phyloP scores from a whole-genome alignment of 2,113 vertebrate genomes.

The Progne subis region DNA sequence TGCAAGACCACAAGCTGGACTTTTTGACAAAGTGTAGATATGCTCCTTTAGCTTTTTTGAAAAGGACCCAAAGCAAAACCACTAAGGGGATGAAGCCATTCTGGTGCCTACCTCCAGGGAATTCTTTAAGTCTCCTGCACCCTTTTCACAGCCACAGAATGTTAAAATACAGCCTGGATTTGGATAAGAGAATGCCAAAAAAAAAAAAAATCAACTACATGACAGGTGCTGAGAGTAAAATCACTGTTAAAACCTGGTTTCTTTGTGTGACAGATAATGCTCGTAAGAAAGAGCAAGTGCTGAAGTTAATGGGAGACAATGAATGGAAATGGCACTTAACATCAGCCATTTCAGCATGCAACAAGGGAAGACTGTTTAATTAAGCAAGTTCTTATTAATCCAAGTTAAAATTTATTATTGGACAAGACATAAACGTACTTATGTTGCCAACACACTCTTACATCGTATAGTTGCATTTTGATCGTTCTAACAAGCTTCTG shows the following conservation, averaged over 20 bases:
- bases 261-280: background rate
- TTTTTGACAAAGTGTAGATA: background rate
- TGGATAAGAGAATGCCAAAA: background rate
- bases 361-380: background rate
- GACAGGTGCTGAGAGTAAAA: background rate
- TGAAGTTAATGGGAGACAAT: background rate
- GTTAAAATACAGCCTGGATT: background rate
- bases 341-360: background rate
- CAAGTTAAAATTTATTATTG: background rate
- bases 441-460: background rate
- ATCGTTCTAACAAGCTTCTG: background rate
- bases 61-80: background rate
- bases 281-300: background rate
- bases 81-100: background rate
- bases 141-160: background rate
- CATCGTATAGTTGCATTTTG: background rate
- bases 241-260: background rate
- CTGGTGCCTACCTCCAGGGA: background rate
- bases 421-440: background rate
- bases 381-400: background rate
- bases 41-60: background rate
- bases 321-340: background rate
- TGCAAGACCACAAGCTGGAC: background rate
- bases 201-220: background rate
- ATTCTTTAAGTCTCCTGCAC: background rate